A percentile compares a stretch with the other conserved stretches of the same genome.
Conservation (phyloP, 2,888 invertebrate species). For the Pelosia muscerda region DNA sequence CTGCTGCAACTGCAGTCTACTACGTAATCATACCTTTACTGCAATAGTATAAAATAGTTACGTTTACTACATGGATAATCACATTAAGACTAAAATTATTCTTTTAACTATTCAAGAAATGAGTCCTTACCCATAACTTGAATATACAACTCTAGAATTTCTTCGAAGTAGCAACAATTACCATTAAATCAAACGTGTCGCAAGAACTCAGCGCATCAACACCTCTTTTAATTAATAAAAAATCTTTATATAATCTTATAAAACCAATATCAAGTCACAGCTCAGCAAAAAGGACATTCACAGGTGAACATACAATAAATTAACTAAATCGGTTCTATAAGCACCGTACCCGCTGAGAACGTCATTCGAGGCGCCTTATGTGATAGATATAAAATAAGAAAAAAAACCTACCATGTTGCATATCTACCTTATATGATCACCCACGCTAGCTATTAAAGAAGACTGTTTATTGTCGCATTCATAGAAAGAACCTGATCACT, state of each 20-base stretch:
- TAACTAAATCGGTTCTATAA: slow-evolving; percentile 66
- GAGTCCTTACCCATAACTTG: too few species aligned
- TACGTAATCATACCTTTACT: too few species aligned
- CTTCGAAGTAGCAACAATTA: too few species aligned
- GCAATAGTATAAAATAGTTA: too few species aligned
- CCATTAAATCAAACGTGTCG: not conserved
- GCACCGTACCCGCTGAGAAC: slow-evolving; percentile 72
- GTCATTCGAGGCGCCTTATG: slow-evolving; percentile 74
- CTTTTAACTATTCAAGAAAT: too few species aligned
- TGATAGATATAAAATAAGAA: slow-evolving; percentile 76
- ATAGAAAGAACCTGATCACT: slow-evolving; percentile 67
- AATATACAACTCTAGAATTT: too few species aligned
- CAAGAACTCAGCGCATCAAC: not conserved
- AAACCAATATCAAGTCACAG: not conserved
- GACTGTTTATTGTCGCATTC: slow-evolving; percentile 80
- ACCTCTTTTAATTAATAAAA: not conserved
- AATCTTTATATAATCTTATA: not conserved
- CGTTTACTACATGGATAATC: too few species aligned
- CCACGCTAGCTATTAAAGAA: slow-evolving; percentile 77
- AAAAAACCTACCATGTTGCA: slow-evolving; percentile 37
- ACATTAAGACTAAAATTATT: too few species aligned
- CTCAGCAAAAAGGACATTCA: slow-evolving; percentile 59
- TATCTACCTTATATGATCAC: slow-evolving; percentile 61
- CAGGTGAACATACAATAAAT: slow-evolving; percentile 73
- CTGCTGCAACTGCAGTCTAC: too few species aligned